These are phyloP conservation scores for Archilochus colubris DNA, from an alignment of 2,113 vertebrate genomes.

Conservation along the genomic window DNA sequence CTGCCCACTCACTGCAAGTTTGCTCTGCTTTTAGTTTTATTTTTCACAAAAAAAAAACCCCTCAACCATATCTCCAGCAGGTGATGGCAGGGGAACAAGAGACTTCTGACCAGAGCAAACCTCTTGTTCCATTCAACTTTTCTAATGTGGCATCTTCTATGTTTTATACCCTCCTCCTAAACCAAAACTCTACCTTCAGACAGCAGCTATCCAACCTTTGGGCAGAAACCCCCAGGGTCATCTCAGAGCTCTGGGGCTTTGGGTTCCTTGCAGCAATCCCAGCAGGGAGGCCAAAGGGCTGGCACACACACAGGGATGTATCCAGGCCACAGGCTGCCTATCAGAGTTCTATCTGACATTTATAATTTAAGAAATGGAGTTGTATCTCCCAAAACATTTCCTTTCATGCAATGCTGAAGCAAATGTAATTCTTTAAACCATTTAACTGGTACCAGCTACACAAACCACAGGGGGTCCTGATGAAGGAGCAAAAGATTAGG, in stretches of 20 bases:
- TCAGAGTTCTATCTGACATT: background rate
- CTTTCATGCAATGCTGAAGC: background rate
- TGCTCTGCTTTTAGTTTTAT: background rate
- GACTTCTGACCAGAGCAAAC: background rate
- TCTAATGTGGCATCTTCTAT: background rate
- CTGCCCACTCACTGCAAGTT: background rate
- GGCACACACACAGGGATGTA: fast-evolving
- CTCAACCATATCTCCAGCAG: background rate
- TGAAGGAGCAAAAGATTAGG: constrained; percentile 73
- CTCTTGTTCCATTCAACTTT: background rate
- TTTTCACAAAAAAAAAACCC: background rate
- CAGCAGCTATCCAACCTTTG: background rate
- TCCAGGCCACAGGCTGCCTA: background rate
- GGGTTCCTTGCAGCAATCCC: background rate
- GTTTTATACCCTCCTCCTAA: background rate
- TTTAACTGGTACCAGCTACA: background rate
- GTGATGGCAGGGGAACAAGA: background rate
- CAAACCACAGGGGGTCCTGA: background rate
- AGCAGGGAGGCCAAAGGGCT: background rate
- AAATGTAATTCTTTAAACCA: background rate
- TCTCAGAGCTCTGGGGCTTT: background rate
- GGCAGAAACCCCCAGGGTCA: fast-evolving
- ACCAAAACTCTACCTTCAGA: background rate
- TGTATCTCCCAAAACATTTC: background rate
- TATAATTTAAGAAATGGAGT: background rate